Conservation (phyloP, 2,888 invertebrate species). For the Philereme transversata region DNA sequence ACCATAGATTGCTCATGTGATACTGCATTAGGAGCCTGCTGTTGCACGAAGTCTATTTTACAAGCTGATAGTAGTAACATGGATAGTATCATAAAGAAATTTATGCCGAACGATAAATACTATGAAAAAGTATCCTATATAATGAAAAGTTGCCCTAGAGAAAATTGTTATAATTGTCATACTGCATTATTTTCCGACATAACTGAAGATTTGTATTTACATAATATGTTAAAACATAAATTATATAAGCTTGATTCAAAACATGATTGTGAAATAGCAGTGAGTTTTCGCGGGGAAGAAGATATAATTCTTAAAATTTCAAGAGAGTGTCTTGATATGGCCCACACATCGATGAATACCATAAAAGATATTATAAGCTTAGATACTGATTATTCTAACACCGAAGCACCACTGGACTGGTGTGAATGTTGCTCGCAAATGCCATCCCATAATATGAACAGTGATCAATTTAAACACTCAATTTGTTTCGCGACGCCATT, state of each 20-base stretch:
- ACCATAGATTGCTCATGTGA: constrained; percentile 65
- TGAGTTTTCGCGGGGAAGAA: constrained; percentile 37
- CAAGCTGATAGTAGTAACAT: constrained; percentile 48
- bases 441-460: constrained; percentile 34
- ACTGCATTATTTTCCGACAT: constrained; percentile 3
- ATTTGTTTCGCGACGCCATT: constrained; percentile 46
- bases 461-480: constrained; percentile 44
- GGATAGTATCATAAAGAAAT: constrained; percentile 52
- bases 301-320: constrained; percentile 51
- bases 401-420: constrained; percentile 43
- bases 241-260: constrained; percentile 19
- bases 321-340: constrained; percentile 35
- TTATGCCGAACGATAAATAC: constrained; percentile 39
- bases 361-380: constrained; percentile 41
- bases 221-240: constrained; percentile 19
- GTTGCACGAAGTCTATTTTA: constrained; percentile 58
- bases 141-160: constrained; percentile 44
- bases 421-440: constrained; percentile 40
- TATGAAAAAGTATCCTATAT: constrained; percentile 56
- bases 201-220: constrained; percentile 17
- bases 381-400: constrained; percentile 36
- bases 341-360: constrained; percentile 44
- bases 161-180: constrained; percentile 28
- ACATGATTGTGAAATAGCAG: constrained; percentile 38
- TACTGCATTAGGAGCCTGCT: constrained; percentile 50